These are phyloP conservation scores for Nipponia nippon DNA, from an alignment of 2,113 vertebrate species.

Conservation along the genomic window DNA sequence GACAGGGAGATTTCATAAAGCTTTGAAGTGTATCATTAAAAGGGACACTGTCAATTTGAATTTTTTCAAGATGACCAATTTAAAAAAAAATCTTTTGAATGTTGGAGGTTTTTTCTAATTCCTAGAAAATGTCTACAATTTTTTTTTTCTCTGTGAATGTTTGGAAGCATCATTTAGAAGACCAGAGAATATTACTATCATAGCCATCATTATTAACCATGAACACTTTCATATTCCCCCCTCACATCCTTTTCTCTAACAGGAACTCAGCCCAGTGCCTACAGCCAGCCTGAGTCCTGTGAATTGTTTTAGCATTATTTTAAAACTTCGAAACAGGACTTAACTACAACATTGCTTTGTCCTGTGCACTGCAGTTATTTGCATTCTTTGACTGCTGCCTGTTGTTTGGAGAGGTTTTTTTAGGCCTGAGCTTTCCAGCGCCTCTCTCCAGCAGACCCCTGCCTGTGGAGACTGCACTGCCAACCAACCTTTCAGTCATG, in stretches of 20 bases:
- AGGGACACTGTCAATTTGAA: neutral
- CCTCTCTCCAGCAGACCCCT: neutral
- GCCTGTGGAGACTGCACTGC: neutral
- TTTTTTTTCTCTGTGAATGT: neutral
- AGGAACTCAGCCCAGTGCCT: neutral
- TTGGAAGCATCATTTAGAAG: neutral
- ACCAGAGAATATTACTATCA: neutral
- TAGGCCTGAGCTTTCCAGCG: neutral
- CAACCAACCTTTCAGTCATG: conserved; percentile 7
- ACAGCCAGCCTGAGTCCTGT: neutral
- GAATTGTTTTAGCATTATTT: neutral
- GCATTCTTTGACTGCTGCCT: neutral
- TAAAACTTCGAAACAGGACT: neutral
- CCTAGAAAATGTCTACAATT: neutral
- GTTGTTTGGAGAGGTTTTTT: neutral
- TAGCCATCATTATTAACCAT: neutral
- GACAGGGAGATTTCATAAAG: conserved; percentile 15
- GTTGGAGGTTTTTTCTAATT: neutral
- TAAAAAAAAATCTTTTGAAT: neutral
- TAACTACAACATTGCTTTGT: neutral
- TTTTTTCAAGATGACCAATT: conserved; percentile 30
- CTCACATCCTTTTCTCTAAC: neutral
- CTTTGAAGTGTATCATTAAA: conserved; percentile 25
- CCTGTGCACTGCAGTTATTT: neutral
- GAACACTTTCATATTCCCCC: neutral